phyloP scores from a whole-genome alignment of 2,888 invertebrate species.

The Rhagophthalmus giganteus region DNA sequence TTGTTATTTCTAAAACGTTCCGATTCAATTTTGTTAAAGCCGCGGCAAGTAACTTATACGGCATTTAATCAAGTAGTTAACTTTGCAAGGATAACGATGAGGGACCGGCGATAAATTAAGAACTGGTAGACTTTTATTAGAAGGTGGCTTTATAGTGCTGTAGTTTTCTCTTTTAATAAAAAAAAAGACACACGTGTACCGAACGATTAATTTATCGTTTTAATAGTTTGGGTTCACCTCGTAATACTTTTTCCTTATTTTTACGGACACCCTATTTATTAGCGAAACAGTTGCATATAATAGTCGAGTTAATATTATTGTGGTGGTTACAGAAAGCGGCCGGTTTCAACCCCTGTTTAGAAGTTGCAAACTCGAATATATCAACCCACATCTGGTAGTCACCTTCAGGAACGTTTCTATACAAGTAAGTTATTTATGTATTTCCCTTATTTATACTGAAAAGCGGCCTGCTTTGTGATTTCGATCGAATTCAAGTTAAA shows the following conservation, averaged over 20 bases:
- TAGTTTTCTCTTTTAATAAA: not conserved
- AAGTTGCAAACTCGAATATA: constrained; percentile 71
- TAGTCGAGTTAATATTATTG: constrained; percentile 19
- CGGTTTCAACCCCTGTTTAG: constrained; percentile 76
- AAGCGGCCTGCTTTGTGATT: constrained; percentile 24
- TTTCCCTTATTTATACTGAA: constrained; percentile 10
- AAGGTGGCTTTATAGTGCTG: not conserved
- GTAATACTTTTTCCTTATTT: not conserved
- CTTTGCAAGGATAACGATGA: constrained; percentile 11
- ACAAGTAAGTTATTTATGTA: constrained; percentile 59
- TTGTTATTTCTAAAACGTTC: constrained; percentile 3
- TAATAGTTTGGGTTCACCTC: not conserved
- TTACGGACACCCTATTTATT: too few relatives aligned
- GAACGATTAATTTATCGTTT: not conserved
- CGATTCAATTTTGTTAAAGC: constrained; percentile 6
- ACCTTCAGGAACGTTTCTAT: constrained; percentile 76
- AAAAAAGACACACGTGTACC: not conserved
- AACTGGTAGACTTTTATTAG: not conserved
- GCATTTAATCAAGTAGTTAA: constrained; percentile 12
- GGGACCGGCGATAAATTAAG: constrained; percentile 6
- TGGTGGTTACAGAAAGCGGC: constrained; percentile 65
- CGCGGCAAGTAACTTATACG: constrained; percentile 4
- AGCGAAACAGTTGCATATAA: constrained; percentile 1
- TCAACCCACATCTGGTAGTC: constrained; percentile 69
- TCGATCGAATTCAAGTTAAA: not conserved